These are phyloP conservation scores for Habrosyne pyritoides DNA, from an alignment of 2,888 invertebrate genomes.

Conservation along the genomic window DNA sequence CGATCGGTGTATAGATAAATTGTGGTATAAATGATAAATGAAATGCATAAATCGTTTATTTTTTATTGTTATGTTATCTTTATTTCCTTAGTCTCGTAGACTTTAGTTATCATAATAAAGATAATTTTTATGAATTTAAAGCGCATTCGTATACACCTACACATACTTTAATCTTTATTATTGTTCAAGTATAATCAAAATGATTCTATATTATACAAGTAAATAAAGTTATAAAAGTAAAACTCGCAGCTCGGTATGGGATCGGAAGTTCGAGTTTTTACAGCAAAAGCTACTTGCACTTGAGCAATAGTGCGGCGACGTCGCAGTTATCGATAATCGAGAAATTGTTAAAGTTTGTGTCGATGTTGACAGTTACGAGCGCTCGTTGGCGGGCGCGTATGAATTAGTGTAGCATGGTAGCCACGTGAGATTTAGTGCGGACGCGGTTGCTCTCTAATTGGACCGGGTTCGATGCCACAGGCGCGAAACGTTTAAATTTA, in stretches of 20 bases:
- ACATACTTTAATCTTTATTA: background rate
- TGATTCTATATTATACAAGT: too few species aligned
- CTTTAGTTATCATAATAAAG: background rate
- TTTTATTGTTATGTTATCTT: background rate
- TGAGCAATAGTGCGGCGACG: slow-evolving; percentile 47
- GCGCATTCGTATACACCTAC: background rate
- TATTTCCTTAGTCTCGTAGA: background rate
- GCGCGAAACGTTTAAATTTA: slow-evolving; percentile 77
- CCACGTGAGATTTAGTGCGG: slow-evolving; percentile 77
- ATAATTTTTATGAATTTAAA: background rate
- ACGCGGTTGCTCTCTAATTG: slow-evolving; percentile 75
- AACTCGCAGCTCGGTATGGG: background rate
- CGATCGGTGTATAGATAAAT: too few species aligned
- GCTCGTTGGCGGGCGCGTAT: slow-evolving; percentile 69
- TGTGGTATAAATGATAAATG: too few species aligned
- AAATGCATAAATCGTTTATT: background rate
- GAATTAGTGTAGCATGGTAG: slow-evolving; percentile 83
- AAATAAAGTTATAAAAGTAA: too few species aligned
- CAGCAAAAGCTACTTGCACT: background rate
- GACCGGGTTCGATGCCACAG: slow-evolving; percentile 74
- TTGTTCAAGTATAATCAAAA: too few species aligned
- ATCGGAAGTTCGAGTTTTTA: background rate
- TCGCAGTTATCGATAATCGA: slow-evolving; percentile 63
- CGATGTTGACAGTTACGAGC: slow-evolving; percentile 68
- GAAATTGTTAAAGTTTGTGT: slow-evolving; percentile 69